Evolutionary conservation across 2,888 invertebrate species (phyloP), one percentile per base, ranked within the genome.

Genomic region (Rotaria sp.): DNA sequence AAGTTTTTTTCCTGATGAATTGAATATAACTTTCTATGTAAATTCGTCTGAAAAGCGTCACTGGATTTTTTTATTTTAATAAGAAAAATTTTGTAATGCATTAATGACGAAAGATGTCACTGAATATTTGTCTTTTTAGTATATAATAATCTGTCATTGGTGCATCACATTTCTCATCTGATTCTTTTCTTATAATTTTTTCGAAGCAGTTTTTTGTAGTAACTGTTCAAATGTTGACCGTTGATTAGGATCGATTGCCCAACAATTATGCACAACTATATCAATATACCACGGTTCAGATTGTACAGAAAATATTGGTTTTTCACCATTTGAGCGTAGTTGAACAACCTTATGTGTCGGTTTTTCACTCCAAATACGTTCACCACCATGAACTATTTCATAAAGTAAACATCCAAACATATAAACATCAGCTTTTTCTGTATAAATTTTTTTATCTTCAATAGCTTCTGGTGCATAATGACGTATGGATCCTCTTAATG

Each of bases 361-460:
- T 2, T 13, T 35, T 35, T 67, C 67, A 67, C 18, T 30, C 67
- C 67, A 67, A 67, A 67, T 30, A 35, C 67, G 35, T 35, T 67
- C 30, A 18, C 35, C 67, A 67, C 67, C 67, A 67, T 67, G 67
- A 67, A 35, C 67, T 13, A 67, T 67, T 67, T 67, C 67, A 67
- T 67, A 67, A 26, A 67, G 67, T 67, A 67, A 67, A 18, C 67
- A 67, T 67, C 67, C 67, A 35, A 35, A 67, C 67, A 67, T 67
- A 18, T 35, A 67, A 67, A 67, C 35, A 67, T 67, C 67, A 13
- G 30, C 30, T 67, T 67, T 35, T 35, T 67, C 67, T 15, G 67
- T 67, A 35, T 67, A 67, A 11, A 35, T 67, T 2, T 67, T 30
- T 35, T 67, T 67, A 67, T 67, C 67, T 15, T 67, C 21, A 21